Percentiles rank a stretch among this genome's conserved stretches.
Conservation (phyloP, 2,888 invertebrate species). For the Drosophila neotestacea region DNA sequence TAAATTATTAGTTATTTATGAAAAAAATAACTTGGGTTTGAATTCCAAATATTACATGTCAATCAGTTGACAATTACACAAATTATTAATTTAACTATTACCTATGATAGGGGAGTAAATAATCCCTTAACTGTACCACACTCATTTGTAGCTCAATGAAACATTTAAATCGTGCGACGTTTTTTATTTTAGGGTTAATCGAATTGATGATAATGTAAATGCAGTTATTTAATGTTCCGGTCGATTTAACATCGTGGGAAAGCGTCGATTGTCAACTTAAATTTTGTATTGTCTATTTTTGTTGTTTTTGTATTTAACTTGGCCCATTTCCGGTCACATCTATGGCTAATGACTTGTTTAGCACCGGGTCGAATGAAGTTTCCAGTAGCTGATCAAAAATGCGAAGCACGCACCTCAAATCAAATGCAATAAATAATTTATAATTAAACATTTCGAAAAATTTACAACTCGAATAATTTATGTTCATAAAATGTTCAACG, state of each 20-base stretch:
- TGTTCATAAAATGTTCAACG: constrained; percentile 63
- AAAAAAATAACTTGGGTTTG: too few relatives aligned
- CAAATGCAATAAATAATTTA: constrained; percentile 73
- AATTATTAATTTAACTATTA: not conserved
- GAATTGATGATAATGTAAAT: constrained; percentile 17
- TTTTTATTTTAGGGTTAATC: constrained; percentile 7
- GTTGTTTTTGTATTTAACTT: not conserved
- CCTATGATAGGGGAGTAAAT: not conserved
- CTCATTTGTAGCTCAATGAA: constrained; percentile 9
- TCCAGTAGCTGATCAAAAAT: constrained; percentile 39
- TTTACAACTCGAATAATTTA: constrained; percentile 73
- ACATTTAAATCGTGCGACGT: not conserved
- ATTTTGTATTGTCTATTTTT: not conserved
- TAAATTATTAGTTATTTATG: too few relatives aligned
- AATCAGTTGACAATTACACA: not conserved
- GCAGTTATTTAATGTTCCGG: constrained; percentile 36
- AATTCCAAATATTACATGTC: too few relatives aligned
- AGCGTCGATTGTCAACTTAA: constrained; percentile 12
- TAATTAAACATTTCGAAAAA: constrained; percentile 70
- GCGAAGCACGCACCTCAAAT: constrained; percentile 63
- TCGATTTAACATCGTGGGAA: constrained; percentile 54
- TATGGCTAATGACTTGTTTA: constrained; percentile 56
- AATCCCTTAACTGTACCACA: not conserved
- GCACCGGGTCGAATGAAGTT: constrained; percentile 19
- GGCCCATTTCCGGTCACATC: constrained; percentile 57